Conservation (phyloP, 2,113 vertebrate species). For the Hiodon alosoides region DNA sequence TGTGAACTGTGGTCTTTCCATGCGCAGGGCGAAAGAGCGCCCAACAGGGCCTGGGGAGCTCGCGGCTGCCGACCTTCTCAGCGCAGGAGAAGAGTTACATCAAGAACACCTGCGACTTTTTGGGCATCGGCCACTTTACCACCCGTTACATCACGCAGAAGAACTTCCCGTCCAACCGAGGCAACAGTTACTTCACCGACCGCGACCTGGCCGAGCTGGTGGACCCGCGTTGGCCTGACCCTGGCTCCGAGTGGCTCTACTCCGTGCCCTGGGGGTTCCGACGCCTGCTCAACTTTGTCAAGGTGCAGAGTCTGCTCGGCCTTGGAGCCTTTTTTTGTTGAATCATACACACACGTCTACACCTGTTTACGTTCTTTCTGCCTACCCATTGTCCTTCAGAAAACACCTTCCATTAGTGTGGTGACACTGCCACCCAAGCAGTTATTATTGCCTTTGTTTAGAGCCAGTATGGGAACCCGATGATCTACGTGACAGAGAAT, state of each 20-base stretch:
- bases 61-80: constrained; percentile 78
- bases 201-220: constrained; percentile 76
- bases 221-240: constrained; percentile 80
- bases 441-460: constrained; percentile 43
- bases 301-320: constrained; percentile 57
- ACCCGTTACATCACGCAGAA: constrained; percentile 79
- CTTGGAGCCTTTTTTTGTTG: not conserved
- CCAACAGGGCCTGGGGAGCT: constrained; percentile 74
- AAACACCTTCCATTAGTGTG: not conserved
- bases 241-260: constrained; percentile 78
- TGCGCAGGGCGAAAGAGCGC: constrained; percentile 74
- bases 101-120: constrained; percentile 84
- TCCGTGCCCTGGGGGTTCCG: constrained; percentile 88
- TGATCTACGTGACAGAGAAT: constrained; percentile 85
- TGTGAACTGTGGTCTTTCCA: not conserved
- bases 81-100: constrained; percentile 84
- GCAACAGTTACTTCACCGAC: constrained; percentile 75
- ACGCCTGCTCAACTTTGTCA: constrained; percentile 84
- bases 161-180: constrained; percentile 59
- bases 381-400: not conserved
- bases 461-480: constrained; percentile 85
- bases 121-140: constrained; percentile 86
- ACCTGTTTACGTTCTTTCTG: not conserved
- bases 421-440: not conserved
- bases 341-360: not conserved